A percentile compares a stretch with the other conserved stretches of the same genome.
Conservation (phyloP, 2,888 invertebrate species). For the Monopis laevigella region DNA sequence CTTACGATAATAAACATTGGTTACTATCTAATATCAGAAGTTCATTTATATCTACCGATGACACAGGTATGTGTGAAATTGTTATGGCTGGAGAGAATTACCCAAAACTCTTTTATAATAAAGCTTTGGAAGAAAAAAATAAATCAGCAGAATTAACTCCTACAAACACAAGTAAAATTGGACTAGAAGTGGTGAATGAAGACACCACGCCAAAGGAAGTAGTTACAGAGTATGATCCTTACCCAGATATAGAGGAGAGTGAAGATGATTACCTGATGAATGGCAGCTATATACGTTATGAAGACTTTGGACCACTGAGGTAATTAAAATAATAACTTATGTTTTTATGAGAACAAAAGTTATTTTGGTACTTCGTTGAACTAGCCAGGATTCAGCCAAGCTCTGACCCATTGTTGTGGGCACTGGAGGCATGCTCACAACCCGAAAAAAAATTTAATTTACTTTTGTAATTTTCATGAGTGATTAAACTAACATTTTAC, state of each 20-base stretch:
- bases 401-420: too few species aligned
- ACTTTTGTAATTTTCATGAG: too few species aligned
- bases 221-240: slow-evolving; percentile 70
- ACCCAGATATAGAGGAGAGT: slow-evolving; percentile 82
- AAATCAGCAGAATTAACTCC: slow-evolving; percentile 37
- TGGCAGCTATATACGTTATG: slow-evolving; percentile 76
- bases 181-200: slow-evolving; percentile 1
- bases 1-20: slow-evolving; percentile 94
- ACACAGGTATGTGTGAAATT: slow-evolving; percentile 93
- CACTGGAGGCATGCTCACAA: too few species aligned
- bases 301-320: slow-evolving; percentile 70
- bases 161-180: slow-evolving; percentile 27
- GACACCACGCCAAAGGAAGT: slow-evolving; percentile 49
- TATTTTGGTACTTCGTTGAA: too few species aligned
- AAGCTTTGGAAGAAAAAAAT: slow-evolving; percentile 49
- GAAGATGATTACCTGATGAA: slow-evolving; percentile 77
- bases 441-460: too few species aligned
- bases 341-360: too few species aligned
- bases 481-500: too few species aligned
- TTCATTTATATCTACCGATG: slow-evolving; percentile 95
- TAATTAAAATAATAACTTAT: too few species aligned
- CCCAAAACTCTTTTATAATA: slow-evolving; percentile 64
- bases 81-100: slow-evolving; percentile 89
- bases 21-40: slow-evolving; percentile 91
- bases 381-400: too few species aligned